Percentiles rank a stretch among this genome's conserved stretches.
Conservation (phyloP, 1,140 invertebrate species). For the Micrasema minimum region DNA sequence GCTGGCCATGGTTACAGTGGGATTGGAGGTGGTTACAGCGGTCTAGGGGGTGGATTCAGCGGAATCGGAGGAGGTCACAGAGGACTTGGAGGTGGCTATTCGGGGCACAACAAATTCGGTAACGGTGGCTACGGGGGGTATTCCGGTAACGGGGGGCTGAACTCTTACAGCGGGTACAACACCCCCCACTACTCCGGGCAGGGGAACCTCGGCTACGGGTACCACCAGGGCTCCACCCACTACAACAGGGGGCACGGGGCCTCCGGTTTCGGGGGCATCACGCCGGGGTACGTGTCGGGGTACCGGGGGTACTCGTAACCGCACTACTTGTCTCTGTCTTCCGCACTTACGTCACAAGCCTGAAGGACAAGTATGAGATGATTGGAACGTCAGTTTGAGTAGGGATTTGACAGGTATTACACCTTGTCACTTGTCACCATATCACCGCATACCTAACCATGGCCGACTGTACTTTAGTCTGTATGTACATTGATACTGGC, state of each 20-base stretch:
- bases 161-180: conserved; percentile 61
- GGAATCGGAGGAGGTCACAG: conserved; percentile 41
- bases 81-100: conserved; percentile 32
- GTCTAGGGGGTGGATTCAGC: conserved; percentile 24
- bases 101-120: conserved; percentile 28
- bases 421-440: too few relatives aligned
- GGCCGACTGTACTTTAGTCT: too few relatives aligned
- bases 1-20: too few relatives aligned
- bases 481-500: too few relatives aligned
- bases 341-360: too few relatives aligned
- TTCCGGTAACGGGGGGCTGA: conserved; percentile 61
- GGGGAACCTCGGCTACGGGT: conserved; percentile 58
- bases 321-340: too few relatives aligned
- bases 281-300: conserved; percentile 42
- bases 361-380: too few relatives aligned
- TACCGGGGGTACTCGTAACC: conserved; percentile 51
- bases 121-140: conserved; percentile 60
- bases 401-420: too few relatives aligned
- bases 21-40: conserved; percentile 40
- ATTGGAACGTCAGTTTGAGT: too few relatives aligned
- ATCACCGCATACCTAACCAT: too few relatives aligned
- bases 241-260: conserved; percentile 45
- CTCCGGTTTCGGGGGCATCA: conserved; percentile 42
- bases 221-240: conserved; percentile 47
- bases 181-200: conserved; percentile 56